phyloP scores from a whole-genome alignment of 2,888 invertebrate genomes.

The Xylota sylvarum region DNA sequence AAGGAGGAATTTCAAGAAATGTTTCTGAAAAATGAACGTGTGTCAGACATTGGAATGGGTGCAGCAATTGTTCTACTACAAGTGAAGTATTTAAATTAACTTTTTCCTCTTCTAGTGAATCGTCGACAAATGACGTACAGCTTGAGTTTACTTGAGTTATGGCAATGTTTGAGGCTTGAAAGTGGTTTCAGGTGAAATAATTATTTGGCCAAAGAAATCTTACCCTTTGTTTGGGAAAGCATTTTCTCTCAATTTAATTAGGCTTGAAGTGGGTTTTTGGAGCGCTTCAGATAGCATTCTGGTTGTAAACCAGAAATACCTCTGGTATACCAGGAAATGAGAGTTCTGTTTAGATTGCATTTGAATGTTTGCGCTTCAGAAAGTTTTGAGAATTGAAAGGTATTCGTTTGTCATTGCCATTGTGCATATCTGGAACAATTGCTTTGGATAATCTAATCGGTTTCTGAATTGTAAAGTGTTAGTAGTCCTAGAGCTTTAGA shows the following conservation, averaged over 20 bases:
- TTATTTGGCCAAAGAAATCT: background rate
- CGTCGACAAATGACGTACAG: conserved; percentile 1
- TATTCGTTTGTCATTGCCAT: too few species aligned
- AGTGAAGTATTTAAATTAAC: conserved; percentile 21
- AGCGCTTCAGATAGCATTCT: background rate
- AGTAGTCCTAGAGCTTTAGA: too few species aligned
- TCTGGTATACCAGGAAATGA: background rate
- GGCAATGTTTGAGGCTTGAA: background rate
- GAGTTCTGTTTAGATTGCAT: background rate
- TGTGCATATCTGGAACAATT: too few species aligned
- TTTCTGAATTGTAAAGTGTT: too few species aligned
- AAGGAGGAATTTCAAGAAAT: conserved; percentile 46
- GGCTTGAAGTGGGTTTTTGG: background rate
- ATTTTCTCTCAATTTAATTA: background rate
- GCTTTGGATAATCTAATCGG: too few species aligned
- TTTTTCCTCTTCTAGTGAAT: background rate
- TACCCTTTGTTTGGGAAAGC: background rate
- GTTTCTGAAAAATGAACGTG: conserved; percentile 48
- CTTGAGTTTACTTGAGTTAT: background rate
- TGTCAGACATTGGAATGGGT: conserved; percentile 20
- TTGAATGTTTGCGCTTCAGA: background rate
- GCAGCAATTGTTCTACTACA: conserved; percentile 8
- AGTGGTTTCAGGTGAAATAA: background rate
- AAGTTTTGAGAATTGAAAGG: too few species aligned
- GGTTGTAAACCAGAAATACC: background rate